Evolutionary conservation across 1,140 invertebrate species (phyloP).

Genomic region (Mactra quadrangularis): DNA sequence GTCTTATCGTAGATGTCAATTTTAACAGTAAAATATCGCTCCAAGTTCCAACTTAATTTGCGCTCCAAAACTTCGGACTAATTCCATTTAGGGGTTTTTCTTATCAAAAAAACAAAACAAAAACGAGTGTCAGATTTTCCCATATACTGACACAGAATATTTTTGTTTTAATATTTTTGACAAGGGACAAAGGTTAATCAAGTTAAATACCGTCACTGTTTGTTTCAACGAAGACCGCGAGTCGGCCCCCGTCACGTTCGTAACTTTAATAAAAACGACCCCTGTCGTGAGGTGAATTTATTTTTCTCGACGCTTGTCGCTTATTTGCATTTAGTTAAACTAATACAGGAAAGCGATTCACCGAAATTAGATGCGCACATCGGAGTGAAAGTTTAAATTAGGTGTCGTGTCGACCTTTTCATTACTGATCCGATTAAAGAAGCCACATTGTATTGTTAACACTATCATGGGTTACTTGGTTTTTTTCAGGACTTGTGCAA

Average conservation of each 20-base stretch:
- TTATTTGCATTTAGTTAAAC: constrained; percentile 56
- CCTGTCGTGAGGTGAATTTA: constrained; percentile 52
- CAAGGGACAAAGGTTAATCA: constrained; percentile 58
- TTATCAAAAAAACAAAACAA: too few species aligned
- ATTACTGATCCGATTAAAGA: constrained; percentile 49
- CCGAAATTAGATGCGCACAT: constrained; percentile 35
- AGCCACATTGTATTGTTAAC: constrained; percentile 52
- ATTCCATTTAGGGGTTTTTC: too few species aligned
- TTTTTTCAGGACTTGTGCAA: constrained; percentile 38
- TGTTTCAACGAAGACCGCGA: not conserved
- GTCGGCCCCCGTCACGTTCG: not conserved
- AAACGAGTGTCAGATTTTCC: too few species aligned
- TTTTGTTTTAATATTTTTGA: too few species aligned
- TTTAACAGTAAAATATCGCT: not conserved
- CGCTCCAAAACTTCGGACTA: too few species aligned
- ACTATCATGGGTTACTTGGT: constrained; percentile 1
- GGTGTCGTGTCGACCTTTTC: constrained; percentile 51
- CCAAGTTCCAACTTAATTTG: not conserved
- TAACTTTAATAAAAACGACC: constrained; percentile 20
- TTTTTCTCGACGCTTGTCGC: constrained; percentile 25
- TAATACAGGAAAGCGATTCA: constrained; percentile 28
- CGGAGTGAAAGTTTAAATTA: constrained; percentile 34
- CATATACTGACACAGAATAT: too few species aligned
- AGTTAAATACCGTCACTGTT: constrained; percentile 44
- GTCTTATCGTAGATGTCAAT: constrained; percentile 8